phyloP scores from a whole-genome alignment of 2,888 invertebrate genomes.

The Tinea semifulvella region DNA sequence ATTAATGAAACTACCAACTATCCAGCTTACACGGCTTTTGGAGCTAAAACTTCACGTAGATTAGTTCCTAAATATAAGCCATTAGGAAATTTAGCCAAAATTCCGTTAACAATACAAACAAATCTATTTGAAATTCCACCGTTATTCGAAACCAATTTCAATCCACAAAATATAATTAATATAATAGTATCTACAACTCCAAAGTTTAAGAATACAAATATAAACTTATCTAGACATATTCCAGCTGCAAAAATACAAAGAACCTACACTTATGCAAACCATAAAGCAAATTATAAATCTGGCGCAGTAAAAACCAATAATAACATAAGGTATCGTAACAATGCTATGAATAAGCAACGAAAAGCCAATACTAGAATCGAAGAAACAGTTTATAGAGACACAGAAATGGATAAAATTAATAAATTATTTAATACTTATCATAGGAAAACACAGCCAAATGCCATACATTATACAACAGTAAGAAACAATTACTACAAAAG shows the following conservation, averaged over 20 bases:
- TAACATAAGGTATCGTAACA: too few species aligned
- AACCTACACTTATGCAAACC: too few species aligned
- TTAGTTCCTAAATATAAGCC: too few species aligned
- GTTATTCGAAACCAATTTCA: neutral
- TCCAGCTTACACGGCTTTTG: neutral
- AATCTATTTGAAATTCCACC: conserved; percentile 10
- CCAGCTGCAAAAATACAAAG: too few species aligned
- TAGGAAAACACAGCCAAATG: neutral
- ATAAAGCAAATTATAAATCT: too few species aligned
- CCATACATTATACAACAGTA: neutral
- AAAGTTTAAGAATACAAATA: neutral
- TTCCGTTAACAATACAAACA: conserved; percentile 7
- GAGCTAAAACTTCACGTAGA: neutral
- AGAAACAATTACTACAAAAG: conserved; percentile 1
- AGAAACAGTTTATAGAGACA: neutral
- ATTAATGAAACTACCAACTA: neutral
- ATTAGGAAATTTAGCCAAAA: too few species aligned
- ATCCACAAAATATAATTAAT: neutral
- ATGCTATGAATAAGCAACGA: too few species aligned
- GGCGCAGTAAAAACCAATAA: too few species aligned
- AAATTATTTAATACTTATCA: neutral
- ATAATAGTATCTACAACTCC: conserved; percentile 2
- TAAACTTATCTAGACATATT: too few species aligned
- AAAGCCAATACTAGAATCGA: neutral
- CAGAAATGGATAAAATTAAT: neutral